Base-by-base conservation (phyloP, 2,113 vertebrate species). In the Nymphicus hollandicus region DNA sequence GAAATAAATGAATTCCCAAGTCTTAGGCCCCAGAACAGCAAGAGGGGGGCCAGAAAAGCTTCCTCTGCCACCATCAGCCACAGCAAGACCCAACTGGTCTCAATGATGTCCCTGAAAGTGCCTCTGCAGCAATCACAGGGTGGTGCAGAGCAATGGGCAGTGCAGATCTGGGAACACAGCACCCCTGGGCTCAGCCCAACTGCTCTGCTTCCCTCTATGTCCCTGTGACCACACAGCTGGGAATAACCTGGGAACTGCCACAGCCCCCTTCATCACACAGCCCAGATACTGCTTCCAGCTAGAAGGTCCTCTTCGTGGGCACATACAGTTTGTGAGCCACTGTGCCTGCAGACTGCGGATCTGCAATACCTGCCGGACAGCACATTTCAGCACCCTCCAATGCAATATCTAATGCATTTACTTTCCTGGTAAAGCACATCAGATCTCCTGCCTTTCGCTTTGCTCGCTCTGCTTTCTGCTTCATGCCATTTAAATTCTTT, bases 161-260 rank as follows among this genome's bases (percentile, higher is more conserved):
- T 3, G 31, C 44, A 31, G 52, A 6, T 10, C 20, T 28, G 41
- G 52, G 28, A 35, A 50, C 31, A 29, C 12, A 1, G 0, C 5
- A 20, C 4, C 37, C 20, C 23, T 0, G 13, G 47, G 35, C 53
- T 71, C 47, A 52, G 68, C 29, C 47, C 1, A 0, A 6, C 10
- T 17, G 29, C 44, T 33, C 50, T 78, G 49, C 50, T 23, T 13
- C 9, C n/a, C 52, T 29, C 25, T 13, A 4, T 2, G 0, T 27
- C 25, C 46, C 73, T 5, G 0, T 3, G 23, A 5, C 5, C 17
- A 3, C 1, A 4, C n/a, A 28, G 63, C 68, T 50, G 76, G 71
- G 10, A 35, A 23, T 9, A 37, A 7, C 25, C n/a, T 8, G 29
- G n/a, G 1, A 29, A 10, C 47, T 1, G 2, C 49, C 60, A 33